These are phyloP conservation scores for Aythya baeri DNA, from an alignment of 2,113 vertebrate species.

Conservation along the genomic window DNA sequence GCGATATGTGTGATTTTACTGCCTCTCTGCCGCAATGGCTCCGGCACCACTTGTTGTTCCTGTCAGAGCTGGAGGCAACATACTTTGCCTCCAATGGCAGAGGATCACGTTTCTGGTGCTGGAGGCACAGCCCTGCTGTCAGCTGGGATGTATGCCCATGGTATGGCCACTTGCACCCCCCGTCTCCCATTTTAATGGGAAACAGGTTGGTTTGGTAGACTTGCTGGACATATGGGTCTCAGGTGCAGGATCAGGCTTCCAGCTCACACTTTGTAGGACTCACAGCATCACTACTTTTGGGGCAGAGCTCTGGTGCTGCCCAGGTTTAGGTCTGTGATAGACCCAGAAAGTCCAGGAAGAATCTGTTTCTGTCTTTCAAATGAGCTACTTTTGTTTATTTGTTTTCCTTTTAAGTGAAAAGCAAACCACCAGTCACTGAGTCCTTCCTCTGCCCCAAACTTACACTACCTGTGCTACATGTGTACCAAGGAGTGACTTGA, in stretches of 20 bases:
- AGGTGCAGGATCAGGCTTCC: not conserved
- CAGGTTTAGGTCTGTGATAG: not conserved
- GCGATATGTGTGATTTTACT: constrained; percentile 8
- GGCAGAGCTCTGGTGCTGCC: not conserved
- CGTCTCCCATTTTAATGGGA: not conserved
- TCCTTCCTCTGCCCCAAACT: not conserved
- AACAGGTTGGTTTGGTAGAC: not conserved
- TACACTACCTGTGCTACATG: too few relatives aligned
- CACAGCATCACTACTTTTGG: not conserved
- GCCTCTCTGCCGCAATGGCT: not conserved
- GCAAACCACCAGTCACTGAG: not conserved
- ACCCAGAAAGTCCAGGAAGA: not conserved
- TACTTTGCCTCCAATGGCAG: not conserved
- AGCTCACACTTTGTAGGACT: not conserved
- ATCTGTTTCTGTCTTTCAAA: not conserved
- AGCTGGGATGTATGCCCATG: not conserved
- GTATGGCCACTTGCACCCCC: not conserved
- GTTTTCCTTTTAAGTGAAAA: not conserved
- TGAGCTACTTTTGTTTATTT: not conserved
- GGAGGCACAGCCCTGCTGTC: not conserved
- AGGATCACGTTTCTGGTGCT: not conserved
- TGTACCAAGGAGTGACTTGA: not conserved
- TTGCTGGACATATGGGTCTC: not conserved
- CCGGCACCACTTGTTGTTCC: not conserved
- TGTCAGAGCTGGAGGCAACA: not conserved